Evolutionary conservation across 2,797 vertebrate species (phyloP).

Genomic region (Astyanax mexicanus): DNA sequence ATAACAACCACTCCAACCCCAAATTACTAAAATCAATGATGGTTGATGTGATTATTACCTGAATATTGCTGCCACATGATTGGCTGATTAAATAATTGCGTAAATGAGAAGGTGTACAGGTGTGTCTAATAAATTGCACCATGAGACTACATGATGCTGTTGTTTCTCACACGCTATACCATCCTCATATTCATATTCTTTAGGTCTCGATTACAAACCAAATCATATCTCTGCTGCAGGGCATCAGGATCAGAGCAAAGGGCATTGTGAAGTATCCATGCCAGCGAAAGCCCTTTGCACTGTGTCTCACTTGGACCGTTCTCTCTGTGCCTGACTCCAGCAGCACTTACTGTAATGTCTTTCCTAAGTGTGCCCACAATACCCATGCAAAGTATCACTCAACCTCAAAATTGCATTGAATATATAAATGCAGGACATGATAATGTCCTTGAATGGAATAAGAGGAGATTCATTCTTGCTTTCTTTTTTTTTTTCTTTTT

Average conservation of each 20-base stretch:
- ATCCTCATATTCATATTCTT: too few relatives aligned
- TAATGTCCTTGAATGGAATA: constrained; percentile 74
- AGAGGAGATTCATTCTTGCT: constrained; percentile 74
- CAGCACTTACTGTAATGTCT: constrained; percentile 60
- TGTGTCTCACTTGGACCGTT: constrained; percentile 23
- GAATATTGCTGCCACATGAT: too few relatives aligned
- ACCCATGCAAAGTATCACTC: constrained; percentile 77
- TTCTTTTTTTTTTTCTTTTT: constrained; percentile 62
- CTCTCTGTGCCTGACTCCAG: constrained; percentile 36
- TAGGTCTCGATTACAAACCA: neutral
- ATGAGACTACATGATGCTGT: too few relatives aligned
- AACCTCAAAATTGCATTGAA: constrained; percentile 78
- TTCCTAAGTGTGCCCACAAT: constrained; percentile 70
- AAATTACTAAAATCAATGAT: too few relatives aligned
- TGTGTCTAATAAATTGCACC: too few relatives aligned
- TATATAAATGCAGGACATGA: constrained; percentile 81
- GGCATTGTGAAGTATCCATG: constrained; percentile 1
- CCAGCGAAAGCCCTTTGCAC: constrained; percentile 12
- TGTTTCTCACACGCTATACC: too few relatives aligned
- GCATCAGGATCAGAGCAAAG: neutral
- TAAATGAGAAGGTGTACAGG: too few relatives aligned
- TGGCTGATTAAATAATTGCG: too few relatives aligned
- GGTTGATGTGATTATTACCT: too few relatives aligned
- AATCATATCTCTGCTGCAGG: neutral
- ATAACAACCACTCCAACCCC: too few relatives aligned